These are phyloP conservation scores for Brachionus calyciflorus DNA, from an alignment of 1,140 invertebrate species.

Conservation along the genomic window DNA sequence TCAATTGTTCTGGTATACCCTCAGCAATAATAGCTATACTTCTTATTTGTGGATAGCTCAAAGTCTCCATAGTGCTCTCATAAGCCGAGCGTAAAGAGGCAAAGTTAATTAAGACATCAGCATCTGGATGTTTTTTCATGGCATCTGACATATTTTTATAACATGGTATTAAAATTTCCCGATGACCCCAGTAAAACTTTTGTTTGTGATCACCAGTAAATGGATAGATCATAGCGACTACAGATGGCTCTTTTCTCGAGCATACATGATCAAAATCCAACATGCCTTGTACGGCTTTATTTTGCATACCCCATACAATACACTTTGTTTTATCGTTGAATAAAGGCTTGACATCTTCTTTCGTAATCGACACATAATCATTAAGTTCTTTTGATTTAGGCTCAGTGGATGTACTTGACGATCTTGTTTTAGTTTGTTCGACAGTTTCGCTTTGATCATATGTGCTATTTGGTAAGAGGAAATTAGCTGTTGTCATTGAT, in stretches of 20 bases:
- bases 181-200: constrained; percentile 99
- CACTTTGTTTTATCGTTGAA: constrained; percentile 83
- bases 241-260: constrained; percentile 72
- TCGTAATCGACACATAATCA: not conserved
- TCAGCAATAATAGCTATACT: constrained; percentile 98
- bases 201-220: constrained; percentile 96
- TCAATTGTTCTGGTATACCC: constrained; percentile 97
- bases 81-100: constrained; percentile 95
- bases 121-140: constrained; percentile 88
- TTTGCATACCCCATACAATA: constrained; percentile 99
- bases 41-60: constrained; percentile 81
- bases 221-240: constrained; percentile 95
- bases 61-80: constrained; percentile 88
- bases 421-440: constrained; percentile 11
- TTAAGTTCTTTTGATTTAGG: not conserved
- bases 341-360: constrained; percentile 55
- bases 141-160: constrained; percentile 97
- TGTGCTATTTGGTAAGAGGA: constrained; percentile 76
- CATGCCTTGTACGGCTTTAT: constrained; percentile 88
- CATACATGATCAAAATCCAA: constrained; percentile 99
- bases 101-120: constrained; percentile 96
- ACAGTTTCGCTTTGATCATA: constrained; percentile 57
- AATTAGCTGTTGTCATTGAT: constrained; percentile 83
- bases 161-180: constrained; percentile 84
- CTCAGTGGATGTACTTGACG: not conserved